Evolutionary conservation across 1,140 invertebrate genomes (phyloP).

Genomic region (Drosophila arizonae): DNA sequence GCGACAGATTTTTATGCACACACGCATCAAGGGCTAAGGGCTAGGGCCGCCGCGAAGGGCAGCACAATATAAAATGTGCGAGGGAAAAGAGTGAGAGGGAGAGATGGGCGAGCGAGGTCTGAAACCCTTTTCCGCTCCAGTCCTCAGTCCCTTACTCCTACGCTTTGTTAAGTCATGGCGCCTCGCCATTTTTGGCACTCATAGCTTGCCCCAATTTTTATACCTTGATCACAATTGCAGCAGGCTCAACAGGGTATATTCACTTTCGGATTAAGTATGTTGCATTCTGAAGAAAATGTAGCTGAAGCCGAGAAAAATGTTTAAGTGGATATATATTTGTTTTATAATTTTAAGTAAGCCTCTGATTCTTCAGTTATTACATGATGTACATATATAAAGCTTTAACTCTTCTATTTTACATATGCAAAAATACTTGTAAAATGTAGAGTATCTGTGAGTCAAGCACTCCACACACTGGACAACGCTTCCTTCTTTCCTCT

Average conservation of each 20-base stretch:
- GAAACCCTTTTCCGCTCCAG: constrained; percentile 62
- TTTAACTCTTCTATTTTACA: too few relatives aligned
- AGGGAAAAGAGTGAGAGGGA: constrained; percentile 9
- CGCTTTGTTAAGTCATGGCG: constrained; percentile 24
- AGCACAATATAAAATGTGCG: constrained; percentile 59
- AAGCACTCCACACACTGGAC: too few relatives aligned
- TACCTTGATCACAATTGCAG: constrained; percentile 14
- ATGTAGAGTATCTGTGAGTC: too few relatives aligned
- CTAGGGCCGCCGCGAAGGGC: background rate
- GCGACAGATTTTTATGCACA: constrained; percentile 67
- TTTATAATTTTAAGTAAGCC: too few relatives aligned
- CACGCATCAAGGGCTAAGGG: constrained; percentile 28
- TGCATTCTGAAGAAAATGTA: too few relatives aligned
- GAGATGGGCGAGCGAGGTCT: constrained; percentile 14
- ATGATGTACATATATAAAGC: too few relatives aligned
- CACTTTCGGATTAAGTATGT: too few relatives aligned
- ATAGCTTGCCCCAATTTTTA: constrained; percentile 25
- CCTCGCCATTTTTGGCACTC: constrained; percentile 31
- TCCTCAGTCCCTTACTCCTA: background rate
- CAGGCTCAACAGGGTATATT: too few relatives aligned
- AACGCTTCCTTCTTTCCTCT: background rate
- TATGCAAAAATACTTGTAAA: too few relatives aligned
- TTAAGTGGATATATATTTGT: too few relatives aligned
- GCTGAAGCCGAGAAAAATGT: too few relatives aligned
- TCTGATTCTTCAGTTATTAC: too few relatives aligned